These are phyloP conservation scores for Eurytoma adleriae DNA, from an alignment of 2,888 invertebrate species.

Conservation along the genomic window DNA sequence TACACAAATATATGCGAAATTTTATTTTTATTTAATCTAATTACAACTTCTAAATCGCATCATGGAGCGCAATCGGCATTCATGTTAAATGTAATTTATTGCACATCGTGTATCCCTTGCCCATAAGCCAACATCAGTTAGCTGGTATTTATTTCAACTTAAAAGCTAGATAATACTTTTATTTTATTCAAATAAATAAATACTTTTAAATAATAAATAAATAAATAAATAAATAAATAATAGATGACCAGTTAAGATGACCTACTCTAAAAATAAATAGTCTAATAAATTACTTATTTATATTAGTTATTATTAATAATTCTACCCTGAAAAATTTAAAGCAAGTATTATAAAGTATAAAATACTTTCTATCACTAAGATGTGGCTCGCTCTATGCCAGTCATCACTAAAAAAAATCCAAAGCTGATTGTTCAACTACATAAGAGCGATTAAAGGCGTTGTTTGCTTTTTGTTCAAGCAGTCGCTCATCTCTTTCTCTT, in stretches of 20 bases:
- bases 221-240: conserved; percentile 22
- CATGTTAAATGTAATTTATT: too few species aligned
- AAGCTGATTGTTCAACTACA: background rate
- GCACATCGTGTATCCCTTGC: too few species aligned
- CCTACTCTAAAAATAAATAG: background rate
- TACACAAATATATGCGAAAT: too few species aligned
- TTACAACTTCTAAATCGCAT: too few species aligned
- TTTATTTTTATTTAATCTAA: too few species aligned
- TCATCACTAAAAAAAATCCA: background rate
- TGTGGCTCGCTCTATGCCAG: too few species aligned
- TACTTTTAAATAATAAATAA: background rate
- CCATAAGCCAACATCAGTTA: too few species aligned
- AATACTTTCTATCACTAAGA: too few species aligned
- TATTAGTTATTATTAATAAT: background rate
- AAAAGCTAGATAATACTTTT: conserved; percentile 9
- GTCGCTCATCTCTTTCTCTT: conserved; percentile 62
- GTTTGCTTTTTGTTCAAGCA: background rate
- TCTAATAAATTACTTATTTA: background rate
- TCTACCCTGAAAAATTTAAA: conserved; percentile 10
- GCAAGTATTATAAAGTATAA: conserved; percentile 7
- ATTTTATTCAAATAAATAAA: conserved; percentile 8
- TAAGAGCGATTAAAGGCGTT: conserved; percentile 1
- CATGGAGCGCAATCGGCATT: too few species aligned
- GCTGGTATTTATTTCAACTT: too few species aligned
- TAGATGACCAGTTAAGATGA: background rate